Evolutionary conservation across 2,888 invertebrate genomes (phyloP), one percentile per base, ranked within the genome.

Genomic region (Chrysolina americana): DNA sequence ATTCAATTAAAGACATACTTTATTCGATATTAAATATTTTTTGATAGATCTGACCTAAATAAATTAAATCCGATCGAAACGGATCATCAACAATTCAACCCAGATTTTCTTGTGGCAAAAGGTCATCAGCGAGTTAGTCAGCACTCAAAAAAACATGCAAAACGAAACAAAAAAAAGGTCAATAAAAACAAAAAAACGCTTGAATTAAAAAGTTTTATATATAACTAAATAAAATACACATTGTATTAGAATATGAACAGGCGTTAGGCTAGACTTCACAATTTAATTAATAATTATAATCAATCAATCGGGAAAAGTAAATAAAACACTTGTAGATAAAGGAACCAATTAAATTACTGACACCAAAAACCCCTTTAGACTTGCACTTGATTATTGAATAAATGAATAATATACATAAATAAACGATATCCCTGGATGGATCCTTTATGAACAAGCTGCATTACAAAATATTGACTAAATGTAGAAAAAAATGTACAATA

Each of bases 151-250:
- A 79, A 76, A 23, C 78, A 79, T 78, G 76, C 78, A 71, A 75
- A 74, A 69, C 41, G 73, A 78, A 77, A 79, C 73, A 73, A 73
- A 59, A 65, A n/a, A 75, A 81, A 78, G 81, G 79, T 79, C 81
- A 80, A 81, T 83, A 82, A 82, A 82, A 83, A 82, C 78, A 82
- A 83, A 82, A 36, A 79, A 84, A 83, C 82, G 74, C 41, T 70
- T 78, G 76, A 84, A 85, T 83, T 83, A 84, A 86, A 86, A 82
- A 83, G 79, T 78, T 84, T 72, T 85, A 83, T 86, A 85, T 84
- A 84, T 84, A 86, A 87, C 86, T 86, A 86, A 84, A 86, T 87
- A 86, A 86, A 87, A 86, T 85, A 86, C 85, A 86, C 83, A 82
- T 79, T 82, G 81, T 84, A 83, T 85, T 86, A 85, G 85, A 82